Evolutionary conservation across 2,113 vertebrate genomes (phyloP).

Genomic region (Calypte anna): DNA sequence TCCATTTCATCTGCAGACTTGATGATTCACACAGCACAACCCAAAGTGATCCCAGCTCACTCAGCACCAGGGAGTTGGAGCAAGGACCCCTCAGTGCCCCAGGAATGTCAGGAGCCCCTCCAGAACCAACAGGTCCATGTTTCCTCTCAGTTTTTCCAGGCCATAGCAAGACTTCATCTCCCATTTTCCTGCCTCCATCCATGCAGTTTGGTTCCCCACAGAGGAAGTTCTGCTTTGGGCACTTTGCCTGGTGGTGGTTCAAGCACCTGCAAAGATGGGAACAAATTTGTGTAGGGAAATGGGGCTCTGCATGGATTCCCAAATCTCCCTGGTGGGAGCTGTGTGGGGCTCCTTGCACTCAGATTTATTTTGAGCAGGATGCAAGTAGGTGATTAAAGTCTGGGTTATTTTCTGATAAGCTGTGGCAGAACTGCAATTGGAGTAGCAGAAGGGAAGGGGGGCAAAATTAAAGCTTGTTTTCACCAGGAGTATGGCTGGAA

Average conservation of each 20-base stretch:
- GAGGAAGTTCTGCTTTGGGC: rapidly evolving
- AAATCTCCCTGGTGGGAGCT: rapidly evolving
- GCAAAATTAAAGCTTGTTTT: not conserved
- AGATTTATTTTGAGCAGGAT: not conserved
- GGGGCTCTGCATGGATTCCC: not conserved
- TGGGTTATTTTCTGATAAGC: not conserved
- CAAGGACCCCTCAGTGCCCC: rapidly evolving
- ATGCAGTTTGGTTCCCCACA: rapidly evolving
- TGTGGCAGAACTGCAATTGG: not conserved
- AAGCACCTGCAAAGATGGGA: not conserved
- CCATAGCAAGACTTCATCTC: not conserved
- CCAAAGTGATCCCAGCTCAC: not conserved
- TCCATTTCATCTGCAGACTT: not conserved
- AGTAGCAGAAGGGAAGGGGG: not conserved
- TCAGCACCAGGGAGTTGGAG: not conserved
- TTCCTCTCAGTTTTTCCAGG: not conserved
- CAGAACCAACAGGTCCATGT: not conserved
- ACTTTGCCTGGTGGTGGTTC: rapidly evolving
- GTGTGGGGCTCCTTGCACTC: not conserved
- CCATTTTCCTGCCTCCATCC: rapidly evolving
- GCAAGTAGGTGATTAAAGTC: not conserved
- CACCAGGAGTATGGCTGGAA: no score
- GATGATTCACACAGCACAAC: not conserved
- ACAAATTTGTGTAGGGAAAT: not conserved
- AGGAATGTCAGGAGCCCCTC: not conserved